Conservation (phyloP, 2,797 vertebrate species). For the Cryptoblepharus egeriae region DNA sequence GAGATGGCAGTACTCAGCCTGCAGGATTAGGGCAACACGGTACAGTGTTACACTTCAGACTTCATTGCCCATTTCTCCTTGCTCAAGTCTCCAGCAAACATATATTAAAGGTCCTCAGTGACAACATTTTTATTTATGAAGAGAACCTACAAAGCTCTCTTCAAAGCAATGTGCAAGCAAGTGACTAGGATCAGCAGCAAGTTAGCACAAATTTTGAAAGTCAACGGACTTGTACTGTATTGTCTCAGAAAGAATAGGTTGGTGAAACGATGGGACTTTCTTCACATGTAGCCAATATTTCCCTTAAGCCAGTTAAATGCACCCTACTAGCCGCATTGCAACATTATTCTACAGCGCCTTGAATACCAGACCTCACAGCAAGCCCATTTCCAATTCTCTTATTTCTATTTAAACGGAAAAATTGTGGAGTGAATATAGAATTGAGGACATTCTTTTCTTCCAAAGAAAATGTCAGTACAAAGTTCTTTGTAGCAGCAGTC, state of each 20-base stretch:
- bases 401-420: fast-evolving
- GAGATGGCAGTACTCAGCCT: no score
- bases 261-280: conserved; percentile 26
- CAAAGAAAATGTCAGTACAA: conserved; percentile 11
- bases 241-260: conserved; percentile 22
- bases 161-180: not conserved
- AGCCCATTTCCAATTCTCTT: conserved; percentile 15
- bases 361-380: not conserved
- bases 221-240: conserved; percentile 4
- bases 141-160: no score
- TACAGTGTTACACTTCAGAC: not conserved
- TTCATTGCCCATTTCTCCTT: not conserved
- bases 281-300: conserved; percentile 7
- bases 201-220: conserved; percentile 11
- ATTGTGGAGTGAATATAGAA: not conserved
- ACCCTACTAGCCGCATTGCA: not conserved
- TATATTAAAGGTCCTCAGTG: not conserved
- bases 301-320: not conserved
- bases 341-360: conserved; percentile 18
- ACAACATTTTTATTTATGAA: not conserved
- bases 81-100: not conserved
- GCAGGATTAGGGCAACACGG: no score
- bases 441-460: not conserved
- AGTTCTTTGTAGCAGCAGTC: not conserved
- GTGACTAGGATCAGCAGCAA: not conserved